Evolutionary conservation across 1,140 invertebrate species (phyloP), one percentile per base, ranked within the genome.

Genomic region (Trachymyrmex septentrionalis): DNA sequence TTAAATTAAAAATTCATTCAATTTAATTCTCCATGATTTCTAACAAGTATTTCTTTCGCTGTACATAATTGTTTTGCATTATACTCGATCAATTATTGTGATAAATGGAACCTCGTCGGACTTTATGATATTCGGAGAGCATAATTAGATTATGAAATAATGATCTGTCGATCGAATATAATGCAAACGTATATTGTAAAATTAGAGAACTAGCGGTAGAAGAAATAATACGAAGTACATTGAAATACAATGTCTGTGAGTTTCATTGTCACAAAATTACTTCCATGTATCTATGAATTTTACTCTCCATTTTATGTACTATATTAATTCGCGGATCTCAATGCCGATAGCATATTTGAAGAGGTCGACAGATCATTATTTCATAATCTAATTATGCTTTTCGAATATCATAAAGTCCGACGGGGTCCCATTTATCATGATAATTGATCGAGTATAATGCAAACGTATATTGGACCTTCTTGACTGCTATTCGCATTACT

Each of bases 71-170:
- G 30, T 64, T 75, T 75, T 75, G 30, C 9, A 16, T 48, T 27
- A 21, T 59, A 50, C 50, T 86, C 57, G 21, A 55, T 66, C 19
- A 86, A 81, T 90, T 90, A 89, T 85, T 85, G 85, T 90, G 85
- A 90, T 86, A 90, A 90, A 90, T 89, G 78, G 61, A 53, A 50
- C 77, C 4, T 64, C 80, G 75, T 90, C 69, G 77, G 57, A 27
- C 53, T 48, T 61, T 55, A 55, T 19, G 19, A 72, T 75, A 72
- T 44, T 50, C 72, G 38, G 89, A 34, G 61, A 72, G 67, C 80
- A 21, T 90, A 90, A 90, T 90, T 71, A 71, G 67, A 59, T 76
- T 76, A 50, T 27, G 67, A 87, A 81, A 89, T 90, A 90, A 90
- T 85, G 85, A 87, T 72, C 27, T 59, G 75, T 87, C 88, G 71